These are phyloP conservation scores for Galemys pyrenaicus DNA, from an alignment of 2,113 vertebrate species.

Conservation along the genomic window DNA sequence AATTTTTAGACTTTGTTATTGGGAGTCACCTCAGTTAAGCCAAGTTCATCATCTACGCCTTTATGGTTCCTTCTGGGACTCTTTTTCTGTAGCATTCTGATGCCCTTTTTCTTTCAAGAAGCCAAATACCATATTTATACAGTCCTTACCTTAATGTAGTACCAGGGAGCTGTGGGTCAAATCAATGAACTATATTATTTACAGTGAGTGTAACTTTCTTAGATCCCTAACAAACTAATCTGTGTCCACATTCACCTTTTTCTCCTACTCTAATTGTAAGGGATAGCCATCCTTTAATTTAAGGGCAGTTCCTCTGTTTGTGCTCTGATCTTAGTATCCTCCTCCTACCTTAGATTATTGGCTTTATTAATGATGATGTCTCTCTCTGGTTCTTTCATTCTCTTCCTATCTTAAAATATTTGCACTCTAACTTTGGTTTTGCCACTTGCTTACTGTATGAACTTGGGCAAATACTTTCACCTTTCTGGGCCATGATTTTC, in stretches of 20 bases:
- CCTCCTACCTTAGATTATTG: background rate
- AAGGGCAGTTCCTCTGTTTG: background rate
- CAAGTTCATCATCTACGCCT: background rate
- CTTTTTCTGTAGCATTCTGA: background rate
- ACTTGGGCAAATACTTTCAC: background rate
- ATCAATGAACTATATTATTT: background rate
- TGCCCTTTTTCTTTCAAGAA: background rate
- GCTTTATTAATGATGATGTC: background rate
- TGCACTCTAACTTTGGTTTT: slow-evolving; percentile 5
- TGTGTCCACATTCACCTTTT: background rate
- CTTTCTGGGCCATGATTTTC: background rate
- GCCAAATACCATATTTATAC: background rate
- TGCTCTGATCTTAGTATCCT: background rate
- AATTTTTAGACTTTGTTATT: background rate
- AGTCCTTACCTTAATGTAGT: background rate
- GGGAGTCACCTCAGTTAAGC: background rate
- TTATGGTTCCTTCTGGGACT: background rate
- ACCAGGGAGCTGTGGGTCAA: background rate
- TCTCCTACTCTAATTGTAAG: background rate
- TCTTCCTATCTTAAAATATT: background rate
- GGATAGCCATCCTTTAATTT: background rate
- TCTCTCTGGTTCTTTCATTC: background rate
- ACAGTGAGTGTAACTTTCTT: background rate
- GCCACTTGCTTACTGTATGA: background rate
- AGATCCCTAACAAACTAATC: background rate